phyloP scores from a whole-genome alignment of 2,113 vertebrate genomes.

The Plecotus auritus region DNA sequence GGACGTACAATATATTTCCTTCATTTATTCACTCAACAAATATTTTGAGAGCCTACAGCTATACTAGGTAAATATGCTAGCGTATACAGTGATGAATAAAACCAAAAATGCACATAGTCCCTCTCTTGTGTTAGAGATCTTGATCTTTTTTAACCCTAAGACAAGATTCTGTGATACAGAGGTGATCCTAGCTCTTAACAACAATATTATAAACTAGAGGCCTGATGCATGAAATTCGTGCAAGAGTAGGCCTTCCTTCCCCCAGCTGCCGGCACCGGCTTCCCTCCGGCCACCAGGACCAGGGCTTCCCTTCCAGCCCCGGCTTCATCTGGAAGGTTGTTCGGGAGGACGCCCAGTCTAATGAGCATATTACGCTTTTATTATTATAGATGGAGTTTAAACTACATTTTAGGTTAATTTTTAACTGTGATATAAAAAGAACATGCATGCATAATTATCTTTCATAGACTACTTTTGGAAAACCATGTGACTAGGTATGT shows the following conservation, averaged over 20 bases:
- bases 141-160: background rate
- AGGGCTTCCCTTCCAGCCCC: too few species aligned
- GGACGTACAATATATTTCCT: background rate
- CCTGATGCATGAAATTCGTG: too few species aligned
- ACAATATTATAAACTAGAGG: background rate
- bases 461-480: background rate
- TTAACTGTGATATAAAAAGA: conserved; percentile 6
- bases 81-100: background rate
- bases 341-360: too few species aligned
- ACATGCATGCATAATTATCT: background rate
- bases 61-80: background rate
- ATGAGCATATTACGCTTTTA: background rate
- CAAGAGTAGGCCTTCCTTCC: too few species aligned
- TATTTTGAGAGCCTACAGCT: background rate
- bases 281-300: too few species aligned
- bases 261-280: too few species aligned
- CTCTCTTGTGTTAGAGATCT: background rate
- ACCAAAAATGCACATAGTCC: background rate
- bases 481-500: background rate
- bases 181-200: background rate
- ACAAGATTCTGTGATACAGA: background rate
- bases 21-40: background rate
- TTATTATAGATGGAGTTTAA: background rate
- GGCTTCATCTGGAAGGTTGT: too few species aligned
- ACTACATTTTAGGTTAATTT: background rate